Percentiles rank a stretch among this genome's conserved stretches.
These are phyloP conservation scores for Tor tambroides DNA, from an alignment of 2,113 vertebrate genomes.

Conservation along the genomic window DNA sequence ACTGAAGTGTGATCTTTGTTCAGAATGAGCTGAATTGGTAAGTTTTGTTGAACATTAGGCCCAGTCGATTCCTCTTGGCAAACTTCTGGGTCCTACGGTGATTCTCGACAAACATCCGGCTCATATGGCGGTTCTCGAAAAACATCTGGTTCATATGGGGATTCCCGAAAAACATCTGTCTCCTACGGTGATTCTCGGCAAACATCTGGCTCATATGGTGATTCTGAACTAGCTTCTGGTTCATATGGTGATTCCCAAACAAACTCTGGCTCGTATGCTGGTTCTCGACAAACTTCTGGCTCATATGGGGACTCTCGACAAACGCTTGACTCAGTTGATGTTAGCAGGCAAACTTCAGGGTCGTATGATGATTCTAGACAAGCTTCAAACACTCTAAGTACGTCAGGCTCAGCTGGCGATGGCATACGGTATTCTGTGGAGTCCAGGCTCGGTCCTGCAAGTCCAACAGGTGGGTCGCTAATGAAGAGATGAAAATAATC, in stretches of 20 bases:
- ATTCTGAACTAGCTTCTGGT: background rate
- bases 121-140: too few relatives aligned
- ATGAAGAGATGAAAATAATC: constrained; percentile 21
- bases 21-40: background rate
- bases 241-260: background rate
- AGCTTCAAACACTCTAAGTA: constrained; percentile 19
- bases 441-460: constrained; percentile 49
- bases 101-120: too few relatives aligned
- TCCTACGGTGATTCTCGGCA: too few relatives aligned
- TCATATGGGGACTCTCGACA: constrained; percentile 20
- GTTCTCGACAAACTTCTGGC: constrained; percentile 23
- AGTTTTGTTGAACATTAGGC: constrained; percentile 47
- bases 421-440: constrained; percentile 53
- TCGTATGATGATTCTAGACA: constrained; percentile 2
- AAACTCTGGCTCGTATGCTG: background rate
- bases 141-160: too few relatives aligned
- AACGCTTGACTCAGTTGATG: background rate
- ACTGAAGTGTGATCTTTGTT: background rate
- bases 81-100: constrained; percentile 1
- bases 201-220: background rate
- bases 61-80: constrained; percentile 13
- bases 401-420: constrained; percentile 58
- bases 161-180: too few relatives aligned
- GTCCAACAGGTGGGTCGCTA: constrained; percentile 65
- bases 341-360: constrained; percentile 29